Percentiles rank a stretch among this genome's conserved stretches.
These are phyloP conservation scores for Drusus annulatus DNA, from an alignment of 1,140 invertebrate genomes.

Conservation along the genomic window DNA sequence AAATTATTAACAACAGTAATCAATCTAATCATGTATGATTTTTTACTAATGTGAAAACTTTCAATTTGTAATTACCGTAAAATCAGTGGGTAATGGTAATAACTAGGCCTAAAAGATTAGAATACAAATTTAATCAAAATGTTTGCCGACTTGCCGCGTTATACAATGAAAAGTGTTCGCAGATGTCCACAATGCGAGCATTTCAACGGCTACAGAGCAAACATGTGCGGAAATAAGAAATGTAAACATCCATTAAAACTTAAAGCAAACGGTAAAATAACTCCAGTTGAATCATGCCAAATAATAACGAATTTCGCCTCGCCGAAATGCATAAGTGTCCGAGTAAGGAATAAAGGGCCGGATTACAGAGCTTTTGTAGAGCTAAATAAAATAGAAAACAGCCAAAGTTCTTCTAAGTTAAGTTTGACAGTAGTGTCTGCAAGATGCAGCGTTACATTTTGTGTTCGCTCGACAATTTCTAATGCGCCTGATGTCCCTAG, in stretches of 20 bases:
- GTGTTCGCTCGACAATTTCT: slow-evolving; percentile 4
- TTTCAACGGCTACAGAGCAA: slow-evolving; percentile 82
- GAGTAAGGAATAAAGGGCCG: slow-evolving; percentile 78
- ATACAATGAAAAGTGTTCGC: slow-evolving; percentile 69
- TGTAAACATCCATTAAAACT: slow-evolving; percentile 79
- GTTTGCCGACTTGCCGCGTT: slow-evolving; percentile 32
- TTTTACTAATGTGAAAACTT: background rate
- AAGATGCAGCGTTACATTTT: slow-evolving; percentile 1
- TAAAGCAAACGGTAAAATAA: slow-evolving; percentile 71
- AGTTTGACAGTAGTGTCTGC: background rate
- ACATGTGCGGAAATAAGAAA: slow-evolving; percentile 84
- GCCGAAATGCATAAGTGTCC: slow-evolving; percentile 79
- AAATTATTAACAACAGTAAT: background rate
- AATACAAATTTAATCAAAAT: background rate
- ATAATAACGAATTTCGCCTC: slow-evolving; percentile 76
- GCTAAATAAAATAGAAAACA: slow-evolving; percentile 61
- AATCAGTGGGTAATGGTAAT: background rate
- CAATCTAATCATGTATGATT: background rate
- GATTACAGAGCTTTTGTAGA: slow-evolving; percentile 85
- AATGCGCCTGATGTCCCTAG: slow-evolving; percentile 51
- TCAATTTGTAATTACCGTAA: background rate
- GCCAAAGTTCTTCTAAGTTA: background rate
- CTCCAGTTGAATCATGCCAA: slow-evolving; percentile 79
- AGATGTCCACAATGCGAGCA: slow-evolving; percentile 87
- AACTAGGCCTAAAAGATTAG: too few species aligned